A percentile compares a stretch with the other conserved stretches of the same genome.
These are phyloP conservation scores for Halcyon senegalensis DNA, from an alignment of 2,113 vertebrate species.

Conservation along the genomic window DNA sequence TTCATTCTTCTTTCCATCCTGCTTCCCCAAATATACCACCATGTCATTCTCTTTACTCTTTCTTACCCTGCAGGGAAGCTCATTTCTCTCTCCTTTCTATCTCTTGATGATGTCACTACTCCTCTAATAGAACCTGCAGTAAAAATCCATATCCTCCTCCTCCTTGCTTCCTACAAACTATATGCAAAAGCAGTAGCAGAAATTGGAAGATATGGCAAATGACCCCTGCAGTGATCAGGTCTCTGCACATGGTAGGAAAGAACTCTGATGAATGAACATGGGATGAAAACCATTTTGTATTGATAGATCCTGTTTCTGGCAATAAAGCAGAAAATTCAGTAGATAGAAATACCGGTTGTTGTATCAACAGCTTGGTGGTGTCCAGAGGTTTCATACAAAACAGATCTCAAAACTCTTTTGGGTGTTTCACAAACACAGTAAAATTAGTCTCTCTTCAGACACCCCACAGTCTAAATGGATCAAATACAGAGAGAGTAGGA, in stretches of 20 bases:
- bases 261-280: not conserved
- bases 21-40: constrained; percentile 1
- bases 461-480: not conserved
- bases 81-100: constrained; percentile 1
- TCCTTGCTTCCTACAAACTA: not conserved
- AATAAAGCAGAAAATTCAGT: not conserved
- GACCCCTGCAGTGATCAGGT: not conserved
- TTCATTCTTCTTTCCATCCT: constrained; percentile 45
- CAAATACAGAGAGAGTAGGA: not conserved
- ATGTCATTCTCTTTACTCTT: constrained; percentile 32
- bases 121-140: constrained; percentile 4
- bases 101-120: constrained; percentile 42
- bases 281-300: not conserved
- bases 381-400: not conserved
- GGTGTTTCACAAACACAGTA: not conserved
- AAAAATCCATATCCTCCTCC: not conserved
- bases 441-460: not conserved
- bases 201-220: not conserved
- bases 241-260: not conserved
- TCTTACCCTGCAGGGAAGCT: constrained; percentile 30
- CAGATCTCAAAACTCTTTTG: not conserved
- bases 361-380: not conserved
- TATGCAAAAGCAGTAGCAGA: not conserved
- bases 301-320: not conserved
- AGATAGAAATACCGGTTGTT: not conserved